Evolutionary conservation across 2,797 vertebrate species (phyloP), one percentile per base, ranked within the genome.

Genomic region (Limosa lapponica): DNA sequence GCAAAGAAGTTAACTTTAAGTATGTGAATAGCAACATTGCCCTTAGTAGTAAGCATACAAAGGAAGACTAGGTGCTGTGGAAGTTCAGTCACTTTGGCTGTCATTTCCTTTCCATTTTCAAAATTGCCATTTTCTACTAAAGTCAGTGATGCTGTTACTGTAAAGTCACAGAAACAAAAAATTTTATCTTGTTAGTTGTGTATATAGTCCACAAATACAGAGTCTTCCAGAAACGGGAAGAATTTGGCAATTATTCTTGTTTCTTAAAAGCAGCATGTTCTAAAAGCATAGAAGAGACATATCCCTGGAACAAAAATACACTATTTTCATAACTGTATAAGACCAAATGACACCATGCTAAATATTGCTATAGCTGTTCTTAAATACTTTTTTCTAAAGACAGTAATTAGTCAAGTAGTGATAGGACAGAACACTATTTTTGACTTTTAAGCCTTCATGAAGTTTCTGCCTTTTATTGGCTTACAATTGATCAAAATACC

Each of bases 401-500:
- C 85, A 81, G 78, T 57, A 37, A 89, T 95, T 44, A 88, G 58
- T 74, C 81, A 93, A 46, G 67, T 82, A 78, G 51, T 80, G 75
- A 92, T 54, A 89, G 57, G 70, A 51, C 9, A n/a, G 48, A 89
- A 65, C 2, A 1, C 1, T 66, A 16, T 57, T 96, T 95, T 89
- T 11, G 0, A 69, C 32, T 96, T 93, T 81, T 90, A 66, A 73
- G 37, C 66, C 77, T 95, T 96, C 87, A 70, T 83, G 71, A 96
- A 96, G 54, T 23, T 96, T 74, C 22, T 90, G 41, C 10, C 12
- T 91, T 24, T 97, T 96, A 86, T 25, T 93, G 85, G 70, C 20
- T 95, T 96, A 94, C 86, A 97, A 75, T 79, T 93, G 92, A 96
- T 89, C 81, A 70, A 89, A 97, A 93, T 89, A 93, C 48, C 80